phyloP scores from a whole-genome alignment of 2,888 invertebrate species.

The Sceliomorpha sp. region DNA sequence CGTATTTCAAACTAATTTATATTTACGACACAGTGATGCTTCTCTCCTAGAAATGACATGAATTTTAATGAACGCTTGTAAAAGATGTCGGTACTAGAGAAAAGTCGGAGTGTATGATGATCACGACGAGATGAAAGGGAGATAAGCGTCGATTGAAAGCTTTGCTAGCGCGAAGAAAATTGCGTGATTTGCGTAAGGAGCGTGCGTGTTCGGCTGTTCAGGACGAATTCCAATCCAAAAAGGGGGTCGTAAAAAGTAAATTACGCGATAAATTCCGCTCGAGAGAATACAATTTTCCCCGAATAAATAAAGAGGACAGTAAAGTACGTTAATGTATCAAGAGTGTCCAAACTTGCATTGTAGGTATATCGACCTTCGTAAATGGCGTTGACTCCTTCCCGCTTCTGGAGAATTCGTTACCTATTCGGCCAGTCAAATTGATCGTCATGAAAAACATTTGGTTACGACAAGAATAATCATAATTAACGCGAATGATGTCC shows the following conservation, averaged over 20 bases:
- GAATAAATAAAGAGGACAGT: background rate
- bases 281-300: constrained; percentile 3
- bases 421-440: too few relatives aligned
- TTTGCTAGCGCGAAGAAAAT: constrained; percentile 9
- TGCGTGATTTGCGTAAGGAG: constrained; percentile 12
- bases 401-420: too few relatives aligned
- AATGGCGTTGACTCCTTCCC: background rate
- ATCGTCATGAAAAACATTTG: too few relatives aligned
- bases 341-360: background rate
- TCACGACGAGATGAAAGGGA: background rate
- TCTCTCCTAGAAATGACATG: too few relatives aligned
- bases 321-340: constrained; percentile 3
- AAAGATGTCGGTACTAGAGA: too few relatives aligned
- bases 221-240: constrained; percentile 5
- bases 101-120: too few relatives aligned
- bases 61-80: too few relatives aligned
- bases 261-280: constrained; percentile 8
- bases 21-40: too few relatives aligned
- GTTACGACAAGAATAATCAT: too few relatives aligned
- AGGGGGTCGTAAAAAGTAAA: constrained; percentile 3
- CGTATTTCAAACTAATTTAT: too few relatives aligned
- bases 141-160: constrained; percentile 8
- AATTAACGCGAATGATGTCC: too few relatives aligned
- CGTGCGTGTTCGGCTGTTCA: background rate
- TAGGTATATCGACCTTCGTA: background rate